Evolutionary conservation across 64 coral and sea anemone species (phyloP).

Genomic region (Pocillopora damicornis): DNA sequence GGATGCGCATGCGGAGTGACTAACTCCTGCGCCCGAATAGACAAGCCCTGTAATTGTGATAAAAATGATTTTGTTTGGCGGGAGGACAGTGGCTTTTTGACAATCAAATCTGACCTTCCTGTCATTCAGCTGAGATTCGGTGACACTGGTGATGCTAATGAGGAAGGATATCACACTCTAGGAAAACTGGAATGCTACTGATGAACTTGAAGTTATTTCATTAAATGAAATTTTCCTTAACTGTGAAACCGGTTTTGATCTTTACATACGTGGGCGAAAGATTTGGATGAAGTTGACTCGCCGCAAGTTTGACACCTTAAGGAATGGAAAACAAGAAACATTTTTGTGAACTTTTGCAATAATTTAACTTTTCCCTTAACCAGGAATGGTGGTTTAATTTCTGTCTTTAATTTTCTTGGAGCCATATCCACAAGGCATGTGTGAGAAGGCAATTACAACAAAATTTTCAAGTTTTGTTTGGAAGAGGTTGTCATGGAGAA

Average conservation of each 20-base stretch:
- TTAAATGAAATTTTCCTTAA: not conserved
- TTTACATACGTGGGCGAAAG: too few species aligned
- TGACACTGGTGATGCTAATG: not conserved
- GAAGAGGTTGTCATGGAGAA: too few species aligned
- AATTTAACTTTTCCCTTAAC: too few species aligned
- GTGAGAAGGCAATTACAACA: too few species aligned
- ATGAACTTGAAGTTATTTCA: not conserved
- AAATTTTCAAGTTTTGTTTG: too few species aligned
- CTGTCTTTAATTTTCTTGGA: too few species aligned
- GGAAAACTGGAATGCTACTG: conserved; percentile 20
- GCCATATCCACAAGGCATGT: too few species aligned
- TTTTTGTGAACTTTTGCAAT: too few species aligned
- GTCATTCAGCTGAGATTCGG: conserved; percentile 29
- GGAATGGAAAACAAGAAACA: too few species aligned
- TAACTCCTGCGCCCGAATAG: not conserved
- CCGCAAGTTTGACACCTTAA: too few species aligned
- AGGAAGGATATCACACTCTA: conserved; percentile 15
- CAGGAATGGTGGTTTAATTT: too few species aligned
- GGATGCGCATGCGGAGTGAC: conserved; percentile 51
- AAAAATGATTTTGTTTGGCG: conserved; percentile 27
- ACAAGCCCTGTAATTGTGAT: conserved; percentile 42
- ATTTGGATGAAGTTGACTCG: too few species aligned
- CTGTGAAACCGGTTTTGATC: not conserved
- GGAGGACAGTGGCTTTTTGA: conserved; percentile 51
- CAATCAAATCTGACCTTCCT: conserved; percentile 45